Evolutionary conservation across 2,888 invertebrate species (phyloP), one percentile per base, ranked within the genome.

Genomic region (Xestoiulus laeticollis): DNA sequence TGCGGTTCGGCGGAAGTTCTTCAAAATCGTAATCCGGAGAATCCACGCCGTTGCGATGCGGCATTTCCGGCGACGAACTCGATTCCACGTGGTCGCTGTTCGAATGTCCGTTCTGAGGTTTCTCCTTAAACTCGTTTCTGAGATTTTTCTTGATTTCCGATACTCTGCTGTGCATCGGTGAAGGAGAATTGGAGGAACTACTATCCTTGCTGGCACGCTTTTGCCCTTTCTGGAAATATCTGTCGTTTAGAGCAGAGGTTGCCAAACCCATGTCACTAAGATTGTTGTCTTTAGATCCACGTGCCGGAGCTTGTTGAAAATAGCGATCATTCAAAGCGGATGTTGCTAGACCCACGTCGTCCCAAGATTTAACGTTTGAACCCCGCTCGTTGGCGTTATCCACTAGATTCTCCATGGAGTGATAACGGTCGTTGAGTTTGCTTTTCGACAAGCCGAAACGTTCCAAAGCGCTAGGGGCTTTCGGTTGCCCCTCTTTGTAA

Each of bases 301-400:
- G 68, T 68, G 68, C 68, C 12, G 68, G 68, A 10, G 26, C 68
- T 26, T 88, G 88, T 30, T 89, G 89, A 59, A 97, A 97, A 92
- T 97, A 97, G 90, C 97, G 94, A 90, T 97, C 97, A 91, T 97
- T 98, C 1, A 97, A 92, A 0, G 96, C 96, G 0, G 97, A 97
- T 12, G 87, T 59, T 59, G 89, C 33, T 22, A 89, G 82, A 14
- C 85, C 87, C 2, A 53, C 44, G 32, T 85, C 44, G 16, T 88
- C 87, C 89, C 88, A 88, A 8, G 59, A 32, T 87, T 68, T 87
- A 19, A 26, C 87, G 10, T 87, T 87, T 19, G 44, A 19, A 0
- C 68, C 68, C 10, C 33, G 26, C 10, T 87, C 87, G 33, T 59
- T 68, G 14, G 53, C 68, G 26, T 78, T 85, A 43, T 89, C 89